Conservation (phyloP, 2,797 vertebrate genomes). For the Lepus townsendii region DNA sequence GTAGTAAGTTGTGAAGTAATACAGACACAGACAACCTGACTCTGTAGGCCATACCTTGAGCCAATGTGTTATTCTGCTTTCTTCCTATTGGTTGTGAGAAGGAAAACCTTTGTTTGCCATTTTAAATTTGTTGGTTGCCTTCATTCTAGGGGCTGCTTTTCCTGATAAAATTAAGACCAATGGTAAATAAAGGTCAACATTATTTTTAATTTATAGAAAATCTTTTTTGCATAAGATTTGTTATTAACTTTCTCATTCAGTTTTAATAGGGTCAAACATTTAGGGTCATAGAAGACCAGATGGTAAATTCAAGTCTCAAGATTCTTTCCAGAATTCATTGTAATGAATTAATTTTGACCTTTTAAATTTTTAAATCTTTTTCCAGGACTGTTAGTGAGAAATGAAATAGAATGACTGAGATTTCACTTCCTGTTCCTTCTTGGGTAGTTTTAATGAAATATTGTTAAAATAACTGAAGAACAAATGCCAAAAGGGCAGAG, state of each 20-base stretch:
- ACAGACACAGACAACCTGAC: not conserved
- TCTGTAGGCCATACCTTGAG: not conserved
- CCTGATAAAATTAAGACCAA: constrained; percentile 17
- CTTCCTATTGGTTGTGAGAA: constrained; percentile 64
- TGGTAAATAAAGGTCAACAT: not conserved
- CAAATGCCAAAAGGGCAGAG: constrained; percentile 1
- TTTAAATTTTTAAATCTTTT: constrained; percentile 35
- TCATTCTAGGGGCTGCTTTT: not conserved
- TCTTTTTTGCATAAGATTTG: not conserved
- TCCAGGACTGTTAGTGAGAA: constrained; percentile 15
- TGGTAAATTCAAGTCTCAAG: constrained; percentile 23
- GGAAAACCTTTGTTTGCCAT: constrained; percentile 36
- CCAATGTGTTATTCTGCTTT: not conserved
- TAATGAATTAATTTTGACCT: constrained; percentile 54
- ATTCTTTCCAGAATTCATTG: constrained; percentile 29
- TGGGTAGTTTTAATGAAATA: constrained; percentile 23
- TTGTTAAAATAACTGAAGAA: constrained; percentile 9
- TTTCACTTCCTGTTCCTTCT: constrained; percentile 55
- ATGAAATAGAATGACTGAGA: constrained; percentile 43
- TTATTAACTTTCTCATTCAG: not conserved
- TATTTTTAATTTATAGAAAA: constrained; percentile 44
- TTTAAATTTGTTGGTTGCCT: constrained; percentile 54
- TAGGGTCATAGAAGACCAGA: not conserved
- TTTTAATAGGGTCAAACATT: not conserved
- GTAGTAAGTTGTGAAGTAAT: constrained; percentile 12